These are phyloP conservation scores for Gambelia wislizenii DNA, from an alignment of 2,797 vertebrate species.

Conservation along the genomic window DNA sequence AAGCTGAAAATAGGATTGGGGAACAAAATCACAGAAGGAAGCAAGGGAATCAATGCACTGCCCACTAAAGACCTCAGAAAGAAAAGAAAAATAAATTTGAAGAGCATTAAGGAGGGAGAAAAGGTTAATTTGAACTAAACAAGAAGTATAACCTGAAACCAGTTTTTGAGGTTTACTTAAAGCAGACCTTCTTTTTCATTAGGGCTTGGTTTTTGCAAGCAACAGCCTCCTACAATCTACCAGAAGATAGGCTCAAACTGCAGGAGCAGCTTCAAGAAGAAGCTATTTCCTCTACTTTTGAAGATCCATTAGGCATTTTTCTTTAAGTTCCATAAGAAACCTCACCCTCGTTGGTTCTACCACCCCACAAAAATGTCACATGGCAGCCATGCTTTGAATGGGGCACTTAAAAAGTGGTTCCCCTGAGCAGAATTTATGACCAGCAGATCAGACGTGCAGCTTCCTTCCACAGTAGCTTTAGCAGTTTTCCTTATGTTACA, in stretches of 20 bases:
- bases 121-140: neutral
- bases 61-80: constrained; percentile 4
- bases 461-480: neutral
- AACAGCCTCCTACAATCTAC: neutral
- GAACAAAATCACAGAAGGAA: neutral
- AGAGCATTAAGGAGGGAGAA: neutral
- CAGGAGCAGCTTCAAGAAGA: neutral
- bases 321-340: neutral
- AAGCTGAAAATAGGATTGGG: neutral
- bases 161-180: no score
- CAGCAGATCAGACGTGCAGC: neutral
- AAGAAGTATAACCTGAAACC: neutral
- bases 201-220: neutral
- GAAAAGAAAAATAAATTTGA: neutral
- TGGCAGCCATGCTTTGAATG: neutral
- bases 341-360: neutral
- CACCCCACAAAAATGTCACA: neutral
- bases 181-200: neutral
- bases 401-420: neutral
- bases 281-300: no score
- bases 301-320: neutral
- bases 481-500: neutral
- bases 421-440: neutral
- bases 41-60: neutral
- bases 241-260: neutral